phyloP scores from a whole-genome alignment of 1,140 invertebrate species.

The Odontomachus brunneus region DNA sequence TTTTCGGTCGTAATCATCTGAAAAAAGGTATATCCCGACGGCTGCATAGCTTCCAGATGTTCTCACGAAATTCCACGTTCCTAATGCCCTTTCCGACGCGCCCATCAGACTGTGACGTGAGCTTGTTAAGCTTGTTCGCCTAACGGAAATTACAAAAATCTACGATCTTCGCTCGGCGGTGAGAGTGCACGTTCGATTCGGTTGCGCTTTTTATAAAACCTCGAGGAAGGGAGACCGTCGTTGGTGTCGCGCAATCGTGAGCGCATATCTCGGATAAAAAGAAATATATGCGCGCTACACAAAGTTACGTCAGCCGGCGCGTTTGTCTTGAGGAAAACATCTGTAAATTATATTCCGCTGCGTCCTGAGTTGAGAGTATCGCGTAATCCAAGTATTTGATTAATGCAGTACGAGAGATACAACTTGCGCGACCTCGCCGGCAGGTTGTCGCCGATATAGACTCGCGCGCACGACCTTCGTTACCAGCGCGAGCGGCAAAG shows the following conservation, averaged over 20 bases:
- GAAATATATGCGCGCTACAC: neutral
- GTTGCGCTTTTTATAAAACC: neutral
- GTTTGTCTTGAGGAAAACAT: neutral
- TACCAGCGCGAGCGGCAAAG: neutral
- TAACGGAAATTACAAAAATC: conserved; percentile 6
- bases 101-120: neutral
- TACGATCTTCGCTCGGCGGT: neutral
- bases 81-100: conserved; percentile 19
- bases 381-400: conserved; percentile 30
- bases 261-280: neutral
- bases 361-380: neutral
- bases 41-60: conserved; percentile 60
- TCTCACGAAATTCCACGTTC: conserved; percentile 43
- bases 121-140: conserved; percentile 6
- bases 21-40: conserved; percentile 47
- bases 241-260: too few species aligned
- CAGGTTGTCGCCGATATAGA: conserved; percentile 11
- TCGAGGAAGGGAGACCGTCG: neutral
- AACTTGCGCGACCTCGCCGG: neutral
- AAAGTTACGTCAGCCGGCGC: neutral
- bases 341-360: neutral
- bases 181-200: neutral
- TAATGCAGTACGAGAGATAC: neutral
- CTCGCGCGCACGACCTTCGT: neutral
- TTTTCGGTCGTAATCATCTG: conserved; percentile 25